Evolutionary conservation across 1,140 invertebrate genomes (phyloP), one percentile per base, ranked within the genome.

Genomic region (Euura saliciscinereae): DNA sequence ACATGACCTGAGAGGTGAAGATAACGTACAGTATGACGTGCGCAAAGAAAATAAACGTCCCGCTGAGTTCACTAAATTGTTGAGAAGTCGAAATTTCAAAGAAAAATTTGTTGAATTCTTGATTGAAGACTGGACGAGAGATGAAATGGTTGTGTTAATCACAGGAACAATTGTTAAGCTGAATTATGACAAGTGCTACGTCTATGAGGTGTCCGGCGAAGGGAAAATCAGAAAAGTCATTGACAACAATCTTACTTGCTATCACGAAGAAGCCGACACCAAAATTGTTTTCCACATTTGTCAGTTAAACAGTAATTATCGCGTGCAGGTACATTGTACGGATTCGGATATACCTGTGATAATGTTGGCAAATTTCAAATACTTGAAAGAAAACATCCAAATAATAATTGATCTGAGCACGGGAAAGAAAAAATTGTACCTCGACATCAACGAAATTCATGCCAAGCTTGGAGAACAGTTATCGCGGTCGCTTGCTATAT

Each of bases 201-300:
- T n/a, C n/a, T n/a, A n/a, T n/a, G n/a, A n/a, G n/a, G n/a, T n/a
- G n/a, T n/a, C n/a, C n/a, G n/a, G n/a, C n/a, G n/a, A n/a, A n/a
- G n/a, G n/a, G n/a, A n/a, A n/a, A n/a, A n/a, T n/a, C n/a, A n/a
- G n/a, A n/a, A 78, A 65, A 74, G 66, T 51, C 1, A 70, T 78
- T 44, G 70, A 76, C 65, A 65, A 74, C 46, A 76, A 78, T 67
- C 66, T 76, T 3, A 66, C 66, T 51, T 78, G 77, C 51, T 71
- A 73, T 69, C 77, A 78, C 45, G 74, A 78, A 74, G 71, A 78
- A 74, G 75, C 73, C 64, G 73, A 73, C 64, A 76, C 73, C 11
- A 76, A 71, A 73, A 76, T 74, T 44, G 64, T 75, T 6, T 74
- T 67, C 45, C 75, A 75, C 68, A 74, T 77, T 76, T 77, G 73